Percentiles rank a stretch among this genome's conserved stretches.
Conservation (phyloP, 2,888 invertebrate genomes). For the Athetis lepigone region DNA sequence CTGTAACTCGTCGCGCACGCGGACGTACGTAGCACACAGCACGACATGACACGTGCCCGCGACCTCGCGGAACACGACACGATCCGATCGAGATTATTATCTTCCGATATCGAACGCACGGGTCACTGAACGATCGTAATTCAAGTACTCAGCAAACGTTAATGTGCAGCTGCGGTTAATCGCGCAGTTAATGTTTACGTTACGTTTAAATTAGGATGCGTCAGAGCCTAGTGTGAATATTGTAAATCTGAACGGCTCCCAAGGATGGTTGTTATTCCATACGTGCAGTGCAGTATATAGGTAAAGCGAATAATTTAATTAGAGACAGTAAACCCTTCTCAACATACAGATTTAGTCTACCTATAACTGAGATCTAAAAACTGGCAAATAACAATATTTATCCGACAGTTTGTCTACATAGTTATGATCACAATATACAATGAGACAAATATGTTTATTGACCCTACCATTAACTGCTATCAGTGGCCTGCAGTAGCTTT, state of each 20-base stretch:
- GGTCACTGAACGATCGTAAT: slow-evolving; percentile 71
- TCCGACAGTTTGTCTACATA: not conserved
- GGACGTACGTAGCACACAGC: slow-evolving; percentile 78
- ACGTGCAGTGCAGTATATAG: slow-evolving; percentile 47
- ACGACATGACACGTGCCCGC: slow-evolving; percentile 65
- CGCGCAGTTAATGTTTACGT: slow-evolving; percentile 57
- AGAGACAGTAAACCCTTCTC: slow-evolving; percentile 31
- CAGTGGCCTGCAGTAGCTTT: slow-evolving; percentile 16
- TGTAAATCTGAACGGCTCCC: slow-evolving; percentile 49
- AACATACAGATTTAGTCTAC: slow-evolving; percentile 5
- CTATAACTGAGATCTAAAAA: not conserved
- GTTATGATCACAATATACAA: slow-evolving; percentile 24
- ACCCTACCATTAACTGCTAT: slow-evolving; percentile 47
- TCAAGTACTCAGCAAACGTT: slow-evolving; percentile 44
- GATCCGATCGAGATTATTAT: slow-evolving; percentile 64
- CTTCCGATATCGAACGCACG: slow-evolving; percentile 65
- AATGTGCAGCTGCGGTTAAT: slow-evolving; percentile 59
- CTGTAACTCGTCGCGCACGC: slow-evolving; percentile 82
- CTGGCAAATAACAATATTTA: not conserved
- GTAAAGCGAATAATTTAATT: slow-evolving; percentile 68
- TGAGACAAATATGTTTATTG: slow-evolving; percentile 47
- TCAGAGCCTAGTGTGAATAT: slow-evolving; percentile 53
- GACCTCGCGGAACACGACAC: slow-evolving; percentile 65
- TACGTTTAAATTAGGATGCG: slow-evolving; percentile 51
- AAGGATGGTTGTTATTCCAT: slow-evolving; percentile 44